Base-by-base conservation (phyloP, 1,140 invertebrate genomes). In the Andrena cerasifolii region DNA sequence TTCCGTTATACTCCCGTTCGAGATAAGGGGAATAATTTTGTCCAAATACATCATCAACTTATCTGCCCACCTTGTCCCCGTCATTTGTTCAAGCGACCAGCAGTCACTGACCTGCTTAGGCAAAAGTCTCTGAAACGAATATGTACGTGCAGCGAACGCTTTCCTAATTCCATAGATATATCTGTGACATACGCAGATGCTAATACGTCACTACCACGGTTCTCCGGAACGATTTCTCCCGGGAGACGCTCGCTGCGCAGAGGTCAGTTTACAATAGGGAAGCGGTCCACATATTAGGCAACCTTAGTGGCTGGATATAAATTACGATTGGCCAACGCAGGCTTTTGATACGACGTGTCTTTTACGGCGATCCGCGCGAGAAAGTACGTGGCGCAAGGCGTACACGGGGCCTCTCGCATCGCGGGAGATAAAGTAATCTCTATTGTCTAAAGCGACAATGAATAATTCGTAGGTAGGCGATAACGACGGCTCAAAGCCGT, bases 281-380 rank as follows among this genome's bases (percentile, higher is more conserved):
- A 74, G 40, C 73, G 68, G 56, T 70, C 65, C 61, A 83, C 82
- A 82, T 83, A 86, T 89, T 90, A 87, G 82, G 84, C 73, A 88
- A 87, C 67, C 79, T 68, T 10, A 10, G 66, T 83, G 83, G 80
- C 82, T 54, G 79, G 62, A 79, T 88, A 87, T 89, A 90, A 89
- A 87, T 89, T 87, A 89, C 83, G 85, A 89, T 89, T 86, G 84
- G 84, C 82, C 78, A 89, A 89, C 66, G 83, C 79, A 68, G 54
- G 43, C 40, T 71, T 82, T 40, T 47, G 77, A 83, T 77, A 67
- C 67, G 61, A 28, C 65, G 53, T 81, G 78, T 87, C 80, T 77
- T 67, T 63, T 66, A 79, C 72, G 71, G 79, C 77, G 47, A 80
- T 78, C 81, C 72, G 63, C 10, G 72, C 73, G 80, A 83, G 87